Evolutionary conservation across 2,888 invertebrate genomes (phyloP).

Genomic region (Nephrotoma guestfalica): DNA sequence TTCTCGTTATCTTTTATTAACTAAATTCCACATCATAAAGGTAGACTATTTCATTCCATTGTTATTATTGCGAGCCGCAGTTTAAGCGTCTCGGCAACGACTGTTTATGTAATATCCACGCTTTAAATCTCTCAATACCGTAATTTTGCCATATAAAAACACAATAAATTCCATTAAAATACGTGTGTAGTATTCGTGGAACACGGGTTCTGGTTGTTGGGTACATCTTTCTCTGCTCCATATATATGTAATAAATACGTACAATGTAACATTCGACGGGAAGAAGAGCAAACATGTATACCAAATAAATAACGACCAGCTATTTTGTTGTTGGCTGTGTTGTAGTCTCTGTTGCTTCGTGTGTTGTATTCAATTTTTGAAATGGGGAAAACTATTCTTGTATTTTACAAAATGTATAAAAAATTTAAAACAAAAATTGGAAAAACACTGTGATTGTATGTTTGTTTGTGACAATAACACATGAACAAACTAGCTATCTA

Average conservation of each 20-base stretch:
- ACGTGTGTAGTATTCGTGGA: not conserved
- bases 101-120: not conserved
- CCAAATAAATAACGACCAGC: not conserved
- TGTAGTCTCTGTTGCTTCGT: not conserved
- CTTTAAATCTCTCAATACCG: not conserved
- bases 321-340: not conserved
- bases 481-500: not conserved
- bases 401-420: not conserved
- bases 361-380: not conserved
- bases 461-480: not conserved
- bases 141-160: not conserved
- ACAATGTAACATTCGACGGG: not conserved
- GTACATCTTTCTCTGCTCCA: not conserved
- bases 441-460: not conserved
- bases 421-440: not conserved
- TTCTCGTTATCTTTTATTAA: too few relatives aligned
- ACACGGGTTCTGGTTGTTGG: not conserved
- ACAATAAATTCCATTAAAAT: not conserved
- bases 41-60: too few relatives aligned
- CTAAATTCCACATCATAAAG: too few relatives aligned
- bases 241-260: not conserved
- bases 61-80: too few relatives aligned
- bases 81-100: too few relatives aligned
- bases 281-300: not conserved
- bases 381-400: not conserved